Percentiles rank a stretch among this genome's conserved stretches.
These are phyloP conservation scores for Arion vulgaris DNA, from an alignment of 1,140 invertebrate genomes.

Conservation along the genomic window DNA sequence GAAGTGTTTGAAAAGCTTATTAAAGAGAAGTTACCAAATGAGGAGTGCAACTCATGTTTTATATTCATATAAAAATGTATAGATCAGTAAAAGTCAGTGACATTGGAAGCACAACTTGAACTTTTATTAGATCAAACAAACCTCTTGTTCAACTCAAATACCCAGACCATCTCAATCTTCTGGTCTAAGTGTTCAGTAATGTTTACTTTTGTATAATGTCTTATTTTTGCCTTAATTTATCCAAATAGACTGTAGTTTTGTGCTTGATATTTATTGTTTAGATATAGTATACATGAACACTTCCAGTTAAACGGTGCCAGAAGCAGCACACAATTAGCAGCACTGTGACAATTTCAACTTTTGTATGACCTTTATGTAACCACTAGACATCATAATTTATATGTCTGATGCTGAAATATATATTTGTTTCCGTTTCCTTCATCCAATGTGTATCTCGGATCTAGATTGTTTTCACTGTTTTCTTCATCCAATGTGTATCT, in stretches of 20 bases:
- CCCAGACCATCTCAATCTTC: neutral
- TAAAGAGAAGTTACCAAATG: slow-evolving; percentile 36
- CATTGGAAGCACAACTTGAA: neutral
- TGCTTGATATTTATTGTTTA: neutral
- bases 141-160: too few relatives aligned
- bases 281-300: neutral
- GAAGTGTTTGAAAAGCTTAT: slow-evolving; percentile 46
- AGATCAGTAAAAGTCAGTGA: neutral
- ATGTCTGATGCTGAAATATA: too few relatives aligned
- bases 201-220: neutral
- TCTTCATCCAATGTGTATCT: too few relatives aligned
- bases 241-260: neutral
- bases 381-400: neutral
- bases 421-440: too few relatives aligned
- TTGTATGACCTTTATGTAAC: neutral
- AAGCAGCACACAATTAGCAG: neutral
- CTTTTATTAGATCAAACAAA: neutral
- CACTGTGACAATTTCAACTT: neutral
- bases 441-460: too few relatives aligned
- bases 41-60: slow-evolving; percentile 45
- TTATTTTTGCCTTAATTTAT: neutral
- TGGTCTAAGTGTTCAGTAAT: neutral
- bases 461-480: too few relatives aligned
- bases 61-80: slow-evolving; percentile 45
- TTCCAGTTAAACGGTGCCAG: neutral